phyloP scores from a whole-genome alignment of 2,888 invertebrate genomes.

The Calameuta pallipes region DNA sequence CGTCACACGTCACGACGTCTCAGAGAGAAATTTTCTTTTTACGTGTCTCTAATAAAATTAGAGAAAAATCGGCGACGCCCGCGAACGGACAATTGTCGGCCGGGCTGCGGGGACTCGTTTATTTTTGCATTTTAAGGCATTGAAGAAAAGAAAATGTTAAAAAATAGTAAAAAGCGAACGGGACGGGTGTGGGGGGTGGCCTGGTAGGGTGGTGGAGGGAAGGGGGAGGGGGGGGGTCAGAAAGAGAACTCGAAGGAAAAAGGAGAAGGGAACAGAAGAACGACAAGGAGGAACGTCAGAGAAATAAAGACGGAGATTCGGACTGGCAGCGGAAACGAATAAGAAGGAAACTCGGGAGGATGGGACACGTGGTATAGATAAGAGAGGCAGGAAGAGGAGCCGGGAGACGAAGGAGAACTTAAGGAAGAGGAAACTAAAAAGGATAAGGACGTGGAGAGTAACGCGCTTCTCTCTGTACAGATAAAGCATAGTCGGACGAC shows the following conservation, averaged over 20 bases:
- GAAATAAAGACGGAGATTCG: background rate
- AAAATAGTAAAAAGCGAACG: conserved; percentile 58
- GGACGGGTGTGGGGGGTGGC: conserved; percentile 34
- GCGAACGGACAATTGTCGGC: conserved; percentile 30
- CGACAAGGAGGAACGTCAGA: background rate
- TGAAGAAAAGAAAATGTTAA: conserved; percentile 63
- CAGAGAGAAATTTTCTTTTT: conserved; percentile 58
- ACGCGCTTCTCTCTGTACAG: background rate
- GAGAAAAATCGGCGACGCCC: conserved; percentile 35
- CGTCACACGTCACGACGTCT: conserved; percentile 5
- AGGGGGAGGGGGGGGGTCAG: conserved; percentile 10
- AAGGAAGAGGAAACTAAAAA: background rate
- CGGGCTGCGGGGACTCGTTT: conserved; percentile 48
- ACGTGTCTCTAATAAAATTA: conserved; percentile 28
- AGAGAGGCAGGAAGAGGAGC: background rate
- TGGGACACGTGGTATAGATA: background rate
- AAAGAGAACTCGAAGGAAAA: background rate
- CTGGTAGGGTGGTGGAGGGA: conserved; percentile 16
- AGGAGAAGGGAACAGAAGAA: background rate
- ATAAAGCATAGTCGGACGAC: background rate
- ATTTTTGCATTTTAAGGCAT: conserved; percentile 64
- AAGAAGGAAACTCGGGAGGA: background rate
- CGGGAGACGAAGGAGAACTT: background rate
- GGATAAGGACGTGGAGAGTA: background rate
- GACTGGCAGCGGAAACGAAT: background rate